Evolutionary conservation across 1,140 invertebrate species (phyloP), one percentile per base, ranked within the genome.

Genomic region (Penaeus japonicus): DNA sequence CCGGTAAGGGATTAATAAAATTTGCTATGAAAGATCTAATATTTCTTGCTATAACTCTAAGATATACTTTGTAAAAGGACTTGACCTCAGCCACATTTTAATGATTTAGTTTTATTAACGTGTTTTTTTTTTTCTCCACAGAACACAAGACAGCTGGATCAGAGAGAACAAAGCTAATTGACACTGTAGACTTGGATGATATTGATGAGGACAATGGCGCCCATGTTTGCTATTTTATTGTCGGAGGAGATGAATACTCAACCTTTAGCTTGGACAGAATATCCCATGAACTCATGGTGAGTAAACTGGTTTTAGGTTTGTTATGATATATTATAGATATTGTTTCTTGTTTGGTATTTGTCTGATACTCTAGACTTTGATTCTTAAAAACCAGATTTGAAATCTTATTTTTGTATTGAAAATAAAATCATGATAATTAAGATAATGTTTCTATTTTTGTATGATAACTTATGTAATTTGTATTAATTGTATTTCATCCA

Each of bases 221-320:
- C 20, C 95, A 96, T 91, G 96, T 97, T 22, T 98, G 97, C 92
- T 98, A 97, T 92, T 98, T 96, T 91, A 96, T 98, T 88, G 94
- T 97, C 24, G 94, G 94, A 24, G 97, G 97, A 32, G 96, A 97
- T 91, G 94, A 96, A 15, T 94, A 95, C 59, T 94, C 94, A 17
- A 92, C 94, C 79, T 98, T 98, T 91, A 92, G 94, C 65, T 92
- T 98, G 20, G 95, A 98, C 91, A 94, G 94, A 30, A 94, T 95
- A 73, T 94, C 94, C 4, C 96, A 98, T 91, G 93, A 95, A 91
- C 93, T 96, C 85, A 94, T 92, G 35, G 90, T 90, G 54, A 84
- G 70, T 75, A 17, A 91, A 92, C 92, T 91, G 77, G 0, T 85
- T 62, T 73, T 15, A 73, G 12, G 47, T 0, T 47, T 47, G 10